These are phyloP conservation scores for Propithecus perrieri DNA, from an alignment of 2,797 vertebrate species.

Conservation along the genomic window DNA sequence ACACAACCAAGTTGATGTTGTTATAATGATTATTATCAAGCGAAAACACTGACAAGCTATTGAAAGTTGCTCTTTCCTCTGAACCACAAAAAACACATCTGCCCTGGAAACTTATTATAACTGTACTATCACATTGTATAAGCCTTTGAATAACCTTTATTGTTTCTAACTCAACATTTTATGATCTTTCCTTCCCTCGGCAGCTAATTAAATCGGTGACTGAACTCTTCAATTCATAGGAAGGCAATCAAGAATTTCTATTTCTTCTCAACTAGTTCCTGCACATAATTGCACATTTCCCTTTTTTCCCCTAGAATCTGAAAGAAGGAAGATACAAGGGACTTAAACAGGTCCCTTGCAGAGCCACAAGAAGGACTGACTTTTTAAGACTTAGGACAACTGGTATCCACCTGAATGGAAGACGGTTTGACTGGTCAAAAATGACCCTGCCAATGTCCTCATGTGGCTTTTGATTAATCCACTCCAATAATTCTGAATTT, in stretches of 20 bases:
- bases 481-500: constrained; percentile 72
- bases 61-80: constrained; percentile 28
- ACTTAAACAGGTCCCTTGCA: constrained; percentile 45
- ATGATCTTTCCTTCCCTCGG: constrained; percentile 64
- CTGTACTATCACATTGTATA: constrained; percentile 8
- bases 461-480: constrained; percentile 78
- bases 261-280: constrained; percentile 65
- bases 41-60: not conserved
- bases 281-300: constrained; percentile 45
- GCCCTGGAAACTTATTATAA: constrained; percentile 52
- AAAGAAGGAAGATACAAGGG: constrained; percentile 28
- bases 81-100: constrained; percentile 1
- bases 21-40: not conserved
- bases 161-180: constrained; percentile 66
- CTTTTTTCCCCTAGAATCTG: not conserved
- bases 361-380: not conserved
- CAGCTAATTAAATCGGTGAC: constrained; percentile 73
- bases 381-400: constrained; percentile 15
- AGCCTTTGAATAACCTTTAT: constrained; percentile 60
- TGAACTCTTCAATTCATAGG: constrained; percentile 59
- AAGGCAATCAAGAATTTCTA: constrained; percentile 62
- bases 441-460: constrained; percentile 62
- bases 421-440: constrained; percentile 73
- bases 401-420: constrained; percentile 57
- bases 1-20: not conserved